Percentiles rank a stretch among this genome's conserved stretches.
These are phyloP conservation scores for Drosophila planitibia DNA, from an alignment of 2,888 invertebrate species.

Conservation along the genomic window DNA sequence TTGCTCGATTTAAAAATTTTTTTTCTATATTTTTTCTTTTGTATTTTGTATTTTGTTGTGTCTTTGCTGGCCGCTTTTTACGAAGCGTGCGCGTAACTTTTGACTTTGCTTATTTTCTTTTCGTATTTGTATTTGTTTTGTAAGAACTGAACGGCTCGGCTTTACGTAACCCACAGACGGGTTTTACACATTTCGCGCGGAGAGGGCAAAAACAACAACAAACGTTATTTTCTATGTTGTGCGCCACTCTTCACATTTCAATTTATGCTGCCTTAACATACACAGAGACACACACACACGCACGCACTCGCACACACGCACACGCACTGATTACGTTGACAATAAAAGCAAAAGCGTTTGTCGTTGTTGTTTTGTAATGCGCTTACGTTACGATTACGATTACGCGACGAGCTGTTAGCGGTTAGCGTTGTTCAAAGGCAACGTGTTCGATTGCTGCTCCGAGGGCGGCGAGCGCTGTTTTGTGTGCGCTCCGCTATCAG, in stretches of 20 bases:
- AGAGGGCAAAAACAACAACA: conserved; percentile 14
- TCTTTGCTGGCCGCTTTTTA: conserved; percentile 37
- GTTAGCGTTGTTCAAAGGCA: conserved; percentile 31
- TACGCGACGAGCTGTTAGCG: conserved; percentile 56
- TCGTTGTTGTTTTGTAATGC: conserved; percentile 69
- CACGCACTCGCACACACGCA: background rate
- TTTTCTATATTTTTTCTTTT: conserved; percentile 19
- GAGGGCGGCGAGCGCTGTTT: conserved; percentile 41
- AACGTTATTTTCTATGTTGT: conserved; percentile 29
- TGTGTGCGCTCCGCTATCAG: conserved; percentile 44
- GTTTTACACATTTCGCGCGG: conserved; percentile 53
- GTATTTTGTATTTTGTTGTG: conserved; percentile 49
- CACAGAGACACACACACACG: conserved; percentile 10
- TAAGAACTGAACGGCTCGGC: conserved; percentile 75
- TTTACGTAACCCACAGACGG: conserved; percentile 76
- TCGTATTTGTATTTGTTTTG: conserved; percentile 57
- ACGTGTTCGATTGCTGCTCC: conserved; percentile 55
- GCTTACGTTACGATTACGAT: conserved; percentile 69
- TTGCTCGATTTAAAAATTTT: conserved; percentile 43
- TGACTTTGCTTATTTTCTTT: conserved; percentile 42
- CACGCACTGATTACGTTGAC: conserved; percentile 52
- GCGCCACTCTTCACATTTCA: conserved; percentile 29
- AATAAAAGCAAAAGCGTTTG: conserved; percentile 37
- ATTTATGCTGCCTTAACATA: conserved; percentile 27
- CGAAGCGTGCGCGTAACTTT: conserved; percentile 67